phyloP scores from a whole-genome alignment of 53 echinoderm and acorn worm genomes.

The Holothuria leucospilota region DNA sequence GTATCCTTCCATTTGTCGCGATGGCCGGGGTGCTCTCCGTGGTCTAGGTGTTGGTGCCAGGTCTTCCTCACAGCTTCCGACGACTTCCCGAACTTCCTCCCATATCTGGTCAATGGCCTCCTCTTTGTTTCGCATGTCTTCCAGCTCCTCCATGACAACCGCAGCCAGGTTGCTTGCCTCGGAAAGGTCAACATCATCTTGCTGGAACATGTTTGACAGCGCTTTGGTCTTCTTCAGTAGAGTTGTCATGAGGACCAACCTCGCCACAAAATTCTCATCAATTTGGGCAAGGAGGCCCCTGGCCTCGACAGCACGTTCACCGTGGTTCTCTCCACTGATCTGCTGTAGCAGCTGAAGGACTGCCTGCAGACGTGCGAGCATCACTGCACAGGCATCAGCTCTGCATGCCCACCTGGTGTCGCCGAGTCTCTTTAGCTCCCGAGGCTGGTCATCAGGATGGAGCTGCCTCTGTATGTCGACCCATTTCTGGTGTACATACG shows the following conservation, averaged over 20 bases:
- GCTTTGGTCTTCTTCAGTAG: not conserved
- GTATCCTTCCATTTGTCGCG: not conserved
- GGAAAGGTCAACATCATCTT: not conserved
- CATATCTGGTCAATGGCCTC: not conserved
- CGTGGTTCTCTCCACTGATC: not conserved
- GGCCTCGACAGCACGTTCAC: not conserved
- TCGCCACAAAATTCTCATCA: not conserved
- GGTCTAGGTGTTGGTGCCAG: not conserved
- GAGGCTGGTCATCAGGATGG: not conserved
- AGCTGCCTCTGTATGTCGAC: constrained; percentile 1
- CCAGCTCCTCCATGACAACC: not conserved
- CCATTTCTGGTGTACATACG: constrained; percentile 41
- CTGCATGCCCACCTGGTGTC: constrained; percentile 46
- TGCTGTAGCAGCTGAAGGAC: not conserved
- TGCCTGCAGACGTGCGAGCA: not conserved
- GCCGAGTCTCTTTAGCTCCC: constrained; percentile 16
- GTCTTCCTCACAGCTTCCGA: not conserved
- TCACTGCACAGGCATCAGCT: not conserved
- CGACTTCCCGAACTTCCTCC: not conserved
- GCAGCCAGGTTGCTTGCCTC: not conserved
- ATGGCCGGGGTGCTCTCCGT: not conserved
- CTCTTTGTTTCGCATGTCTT: not conserved
- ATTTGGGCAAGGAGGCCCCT: not conserved
- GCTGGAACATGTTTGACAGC: constrained; percentile 10
- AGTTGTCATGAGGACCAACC: not conserved